Base-by-base conservation (phyloP, 2,888 invertebrate genomes). In the Drosophila sordidula region DNA sequence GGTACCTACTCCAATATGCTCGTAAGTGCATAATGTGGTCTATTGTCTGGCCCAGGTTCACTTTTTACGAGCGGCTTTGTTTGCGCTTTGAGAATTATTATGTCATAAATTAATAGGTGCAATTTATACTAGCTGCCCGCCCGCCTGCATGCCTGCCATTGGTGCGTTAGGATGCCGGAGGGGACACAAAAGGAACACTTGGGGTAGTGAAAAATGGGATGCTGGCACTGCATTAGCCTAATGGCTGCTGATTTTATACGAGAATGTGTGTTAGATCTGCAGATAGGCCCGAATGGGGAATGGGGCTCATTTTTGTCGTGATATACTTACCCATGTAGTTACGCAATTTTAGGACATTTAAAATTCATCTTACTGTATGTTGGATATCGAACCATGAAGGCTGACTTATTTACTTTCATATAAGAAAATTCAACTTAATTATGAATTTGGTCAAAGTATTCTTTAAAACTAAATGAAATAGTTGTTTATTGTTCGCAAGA, bases 41-140 rank as follows among this genome's bases (percentile, higher is more conserved):
- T 72, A 85, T 88, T 88, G 83, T 87, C 84, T 86, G 86, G 52
- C 42, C 47, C 49, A 57, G 70, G 66, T 62, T 71, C 63, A 70
- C 61, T 69, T 88, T 83, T 80, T 83, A 83, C 59, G 80, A 83
- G 87, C 82, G 77, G 69, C 80, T 88, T 85, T 88, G 79, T 86
- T 86, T 86, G 87, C 84, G 81, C 87, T 88, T 85, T 85, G 71
- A 71, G 81, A 86, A 80, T 87, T 86, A 88, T 86, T 88, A 86
- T 87, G 84, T 87, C 87, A 86, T 86, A 86, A 86, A 86, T 87
- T 88, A 88, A 86, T 88, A 75, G 89, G 70, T 68, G 78, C 84
- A 86, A 86, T 86, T 86, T 80, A 83, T 88, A 76, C 73, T 70
- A 64, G 55, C 64, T 55, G 47, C 52, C 58, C 22, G 32, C n/a